These are phyloP conservation scores for Drymonia ruficornis DNA, from an alignment of 2,888 invertebrate genomes.

Conservation along the genomic window DNA sequence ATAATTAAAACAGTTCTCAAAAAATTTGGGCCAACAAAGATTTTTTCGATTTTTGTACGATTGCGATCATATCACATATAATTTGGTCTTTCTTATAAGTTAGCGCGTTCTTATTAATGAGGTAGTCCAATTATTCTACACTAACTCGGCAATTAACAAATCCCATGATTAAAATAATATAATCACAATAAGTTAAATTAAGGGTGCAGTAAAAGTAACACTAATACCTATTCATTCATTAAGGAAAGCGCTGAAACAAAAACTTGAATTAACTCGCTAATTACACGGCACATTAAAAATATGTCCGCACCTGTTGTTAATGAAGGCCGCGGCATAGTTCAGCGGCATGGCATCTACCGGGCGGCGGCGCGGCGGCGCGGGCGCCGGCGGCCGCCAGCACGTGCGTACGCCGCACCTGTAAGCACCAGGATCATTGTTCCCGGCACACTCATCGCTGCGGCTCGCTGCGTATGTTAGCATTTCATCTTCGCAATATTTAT, in stretches of 20 bases:
- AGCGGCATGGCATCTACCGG: background rate
- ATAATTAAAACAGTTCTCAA: too few species aligned
- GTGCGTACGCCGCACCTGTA: constrained; percentile 65
- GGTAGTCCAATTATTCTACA: too few species aligned
- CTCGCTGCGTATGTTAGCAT: constrained; percentile 49
- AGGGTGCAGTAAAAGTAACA: background rate
- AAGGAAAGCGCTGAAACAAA: background rate
- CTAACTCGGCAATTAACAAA: too few species aligned
- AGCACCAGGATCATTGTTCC: constrained; percentile 69
- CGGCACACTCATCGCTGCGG: constrained; percentile 61
- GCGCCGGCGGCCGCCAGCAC: constrained; percentile 25
- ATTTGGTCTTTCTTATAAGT: too few species aligned
- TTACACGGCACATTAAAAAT: background rate
- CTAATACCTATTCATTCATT: background rate
- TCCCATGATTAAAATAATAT: background rate
- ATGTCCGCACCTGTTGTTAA: background rate
- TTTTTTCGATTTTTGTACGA: too few species aligned
- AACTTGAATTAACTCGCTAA: background rate
- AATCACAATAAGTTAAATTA: background rate
- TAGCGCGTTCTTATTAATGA: too few species aligned
- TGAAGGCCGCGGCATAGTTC: background rate
- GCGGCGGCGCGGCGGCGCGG: background rate
- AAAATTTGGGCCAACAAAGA: too few species aligned
- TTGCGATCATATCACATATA: too few species aligned
- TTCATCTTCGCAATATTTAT: constrained; percentile 64